phyloP scores from a whole-genome alignment of 37 sponge, comb jelly and placozoan genomes.

The Eunapius fragilis region DNA sequence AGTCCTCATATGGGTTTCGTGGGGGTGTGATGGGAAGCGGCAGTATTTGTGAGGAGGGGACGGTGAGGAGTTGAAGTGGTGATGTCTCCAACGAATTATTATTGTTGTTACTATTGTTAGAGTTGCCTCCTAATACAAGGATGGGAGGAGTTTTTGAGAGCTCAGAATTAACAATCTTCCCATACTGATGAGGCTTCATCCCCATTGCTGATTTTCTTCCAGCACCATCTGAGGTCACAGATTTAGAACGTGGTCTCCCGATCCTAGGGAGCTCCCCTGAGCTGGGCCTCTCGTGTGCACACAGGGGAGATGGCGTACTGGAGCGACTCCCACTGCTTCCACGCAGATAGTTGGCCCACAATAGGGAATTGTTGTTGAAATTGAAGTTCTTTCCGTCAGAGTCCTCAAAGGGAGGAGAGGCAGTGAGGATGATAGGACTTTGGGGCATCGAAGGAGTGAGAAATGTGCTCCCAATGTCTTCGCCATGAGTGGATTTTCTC shows the following conservation, averaged over 20 bases:
- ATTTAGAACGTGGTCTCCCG: constrained; percentile 68
- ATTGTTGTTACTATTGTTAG: constrained; percentile 21
- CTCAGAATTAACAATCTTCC: not conserved
- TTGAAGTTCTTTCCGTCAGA: constrained; percentile 24
- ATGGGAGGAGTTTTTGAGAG: not conserved
- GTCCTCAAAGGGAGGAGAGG: constrained; percentile 1
- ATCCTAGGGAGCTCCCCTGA: constrained; percentile 39
- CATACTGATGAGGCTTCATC: not conserved
- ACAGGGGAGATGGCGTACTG: constrained; percentile 38
- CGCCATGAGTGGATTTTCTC: constrained; percentile 16
- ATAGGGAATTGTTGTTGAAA: constrained; percentile 40
- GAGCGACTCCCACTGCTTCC: constrained; percentile 13
- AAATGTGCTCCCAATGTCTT: constrained; percentile 41
- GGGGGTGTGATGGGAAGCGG: constrained; percentile 74
- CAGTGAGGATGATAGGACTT: constrained; percentile 37
- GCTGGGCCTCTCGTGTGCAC: not conserved
- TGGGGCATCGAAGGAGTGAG: constrained; percentile 42
- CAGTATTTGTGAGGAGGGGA: constrained; percentile 24
- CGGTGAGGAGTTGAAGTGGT: constrained; percentile 30
- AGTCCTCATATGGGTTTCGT: constrained; percentile 63
- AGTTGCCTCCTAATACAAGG: not conserved
- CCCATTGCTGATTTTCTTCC: not conserved
- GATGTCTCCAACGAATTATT: constrained; percentile 46
- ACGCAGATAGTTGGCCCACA: constrained; percentile 28
- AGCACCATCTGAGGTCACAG: not conserved